phyloP scores from a whole-genome alignment of 2,113 vertebrate genomes.

The Micronycteris hirsuta region DNA sequence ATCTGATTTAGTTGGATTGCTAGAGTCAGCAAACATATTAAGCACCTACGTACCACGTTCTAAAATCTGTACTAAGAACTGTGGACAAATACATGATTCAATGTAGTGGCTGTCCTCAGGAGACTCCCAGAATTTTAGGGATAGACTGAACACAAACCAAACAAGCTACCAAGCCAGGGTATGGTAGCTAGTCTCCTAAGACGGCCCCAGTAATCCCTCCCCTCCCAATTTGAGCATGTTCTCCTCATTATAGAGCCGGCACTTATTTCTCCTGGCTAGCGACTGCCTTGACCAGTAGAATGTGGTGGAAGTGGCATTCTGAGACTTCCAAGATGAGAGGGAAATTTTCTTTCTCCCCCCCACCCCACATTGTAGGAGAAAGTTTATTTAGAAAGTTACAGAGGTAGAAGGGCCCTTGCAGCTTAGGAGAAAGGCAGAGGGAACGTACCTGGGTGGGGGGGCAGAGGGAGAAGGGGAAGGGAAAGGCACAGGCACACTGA shows the following conservation, averaged over 20 bases:
- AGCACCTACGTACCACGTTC: background rate
- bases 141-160: background rate
- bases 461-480: background rate
- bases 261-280: background rate
- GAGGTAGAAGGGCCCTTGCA: background rate
- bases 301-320: background rate
- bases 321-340: background rate
- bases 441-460: background rate
- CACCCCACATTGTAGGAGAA: background rate
- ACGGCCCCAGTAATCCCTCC: background rate
- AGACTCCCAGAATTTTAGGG: background rate
- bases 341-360: background rate
- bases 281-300: background rate
- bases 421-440: background rate
- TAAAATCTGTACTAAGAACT: background rate
- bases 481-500: background rate
- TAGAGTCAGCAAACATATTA: background rate
- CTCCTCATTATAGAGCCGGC: background rate
- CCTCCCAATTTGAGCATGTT: background rate
- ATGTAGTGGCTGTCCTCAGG: background rate
- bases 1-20: background rate
- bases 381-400: background rate
- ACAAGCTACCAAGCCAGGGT: background rate
- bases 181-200: background rate
- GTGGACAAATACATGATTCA: background rate